Conservation (phyloP, 2,888 invertebrate species). For the Suillia variegata region DNA sequence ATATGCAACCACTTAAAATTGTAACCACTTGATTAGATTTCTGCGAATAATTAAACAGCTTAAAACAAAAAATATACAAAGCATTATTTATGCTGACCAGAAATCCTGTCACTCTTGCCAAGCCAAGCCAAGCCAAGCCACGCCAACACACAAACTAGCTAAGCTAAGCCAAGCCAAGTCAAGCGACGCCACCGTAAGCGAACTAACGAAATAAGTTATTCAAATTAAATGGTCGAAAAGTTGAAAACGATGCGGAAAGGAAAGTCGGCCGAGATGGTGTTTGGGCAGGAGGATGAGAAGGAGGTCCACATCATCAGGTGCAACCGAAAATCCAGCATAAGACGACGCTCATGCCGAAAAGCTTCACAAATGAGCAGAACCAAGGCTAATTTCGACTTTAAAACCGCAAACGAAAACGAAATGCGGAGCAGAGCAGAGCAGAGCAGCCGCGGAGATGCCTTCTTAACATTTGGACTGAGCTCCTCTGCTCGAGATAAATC, state of each 20-base stretch:
- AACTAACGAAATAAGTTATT: background rate
- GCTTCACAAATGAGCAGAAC: background rate
- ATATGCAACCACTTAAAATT: too few relatives aligned
- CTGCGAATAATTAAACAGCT: too few relatives aligned
- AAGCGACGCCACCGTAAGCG: background rate
- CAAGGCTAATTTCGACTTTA: background rate
- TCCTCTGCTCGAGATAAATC: background rate
- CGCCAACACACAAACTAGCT: background rate
- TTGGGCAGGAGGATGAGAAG: background rate
- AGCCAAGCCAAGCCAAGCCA: background rate
- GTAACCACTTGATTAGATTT: too few relatives aligned
- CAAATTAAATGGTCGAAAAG: too few relatives aligned
- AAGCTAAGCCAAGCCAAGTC: too few relatives aligned
- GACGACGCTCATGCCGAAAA: too few relatives aligned
- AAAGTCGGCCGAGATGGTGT: background rate
- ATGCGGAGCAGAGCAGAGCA: background rate
- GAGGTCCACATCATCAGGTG: background rate
- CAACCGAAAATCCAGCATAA: constrained; percentile 1
- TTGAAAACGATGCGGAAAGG: background rate
- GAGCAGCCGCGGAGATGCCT: too few relatives aligned
- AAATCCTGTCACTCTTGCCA: background rate
- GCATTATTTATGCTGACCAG: too few relatives aligned
- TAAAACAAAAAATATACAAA: too few relatives aligned
- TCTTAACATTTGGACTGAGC: too few relatives aligned
- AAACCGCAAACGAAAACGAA: background rate